These are phyloP conservation scores for Dipodomys spectabilis DNA, from an alignment of 2,113 vertebrate species.

Conservation along the genomic window DNA sequence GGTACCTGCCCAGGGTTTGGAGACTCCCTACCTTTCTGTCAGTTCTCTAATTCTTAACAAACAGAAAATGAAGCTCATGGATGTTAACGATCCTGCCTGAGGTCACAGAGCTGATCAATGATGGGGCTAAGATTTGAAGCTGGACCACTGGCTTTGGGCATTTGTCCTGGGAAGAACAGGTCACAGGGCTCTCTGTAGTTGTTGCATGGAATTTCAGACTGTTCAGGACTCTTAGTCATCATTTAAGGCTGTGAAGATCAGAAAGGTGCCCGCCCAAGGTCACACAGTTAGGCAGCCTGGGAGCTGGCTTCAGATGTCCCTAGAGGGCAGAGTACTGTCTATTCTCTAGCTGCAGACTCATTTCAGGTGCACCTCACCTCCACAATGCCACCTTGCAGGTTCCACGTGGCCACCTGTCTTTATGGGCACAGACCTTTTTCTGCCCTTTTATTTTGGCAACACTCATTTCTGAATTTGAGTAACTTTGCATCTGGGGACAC, in stretches of 20 bases:
- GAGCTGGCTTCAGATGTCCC: conserved; percentile 50
- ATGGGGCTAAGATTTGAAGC: background rate
- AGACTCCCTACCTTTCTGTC: background rate
- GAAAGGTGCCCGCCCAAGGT: conserved; percentile 48
- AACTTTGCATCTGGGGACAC: conserved; percentile 72
- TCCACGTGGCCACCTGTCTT: background rate
- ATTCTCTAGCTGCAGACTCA: background rate
- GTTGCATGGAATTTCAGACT: background rate
- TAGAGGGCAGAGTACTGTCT: background rate
- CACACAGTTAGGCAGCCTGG: background rate
- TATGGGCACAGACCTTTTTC: conserved; percentile 26
- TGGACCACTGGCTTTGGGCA: background rate
- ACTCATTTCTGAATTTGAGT: conserved; percentile 67
- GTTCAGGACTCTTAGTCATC: background rate
- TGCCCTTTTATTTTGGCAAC: conserved; percentile 63
- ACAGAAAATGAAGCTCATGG: background rate
- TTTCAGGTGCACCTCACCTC: background rate
- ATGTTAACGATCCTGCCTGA: background rate
- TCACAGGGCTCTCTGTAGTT: background rate
- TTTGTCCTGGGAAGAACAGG: background rate
- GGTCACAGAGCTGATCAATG: background rate
- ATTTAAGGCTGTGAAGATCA: background rate
- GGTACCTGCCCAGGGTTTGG: background rate
- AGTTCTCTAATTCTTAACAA: background rate
- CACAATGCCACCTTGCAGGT: background rate